These are phyloP conservation scores for Parascotia fuliginaria DNA, from an alignment of 2,888 invertebrate species.

Conservation along the genomic window DNA sequence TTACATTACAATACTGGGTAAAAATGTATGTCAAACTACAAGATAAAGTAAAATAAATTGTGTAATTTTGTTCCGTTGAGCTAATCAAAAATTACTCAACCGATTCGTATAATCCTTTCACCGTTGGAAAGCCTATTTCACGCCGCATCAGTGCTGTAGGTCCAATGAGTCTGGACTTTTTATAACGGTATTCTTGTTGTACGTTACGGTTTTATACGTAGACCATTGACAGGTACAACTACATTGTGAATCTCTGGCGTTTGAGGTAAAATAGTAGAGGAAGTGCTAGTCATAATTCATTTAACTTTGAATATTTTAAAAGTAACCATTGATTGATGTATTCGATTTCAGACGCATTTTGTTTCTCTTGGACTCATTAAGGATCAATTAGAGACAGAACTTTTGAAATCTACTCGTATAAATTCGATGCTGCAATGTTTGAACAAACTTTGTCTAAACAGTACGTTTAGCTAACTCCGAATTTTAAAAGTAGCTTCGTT, in stretches of 20 bases:
- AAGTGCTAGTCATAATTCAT: too few species aligned
- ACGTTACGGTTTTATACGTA: background rate
- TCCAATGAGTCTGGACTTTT: constrained; percentile 6
- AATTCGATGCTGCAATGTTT: too few species aligned
- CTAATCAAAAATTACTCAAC: constrained; percentile 34
- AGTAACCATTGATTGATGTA: too few species aligned
- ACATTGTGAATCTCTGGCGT: background rate
- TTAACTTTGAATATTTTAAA: too few species aligned
- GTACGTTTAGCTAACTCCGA: too few species aligned
- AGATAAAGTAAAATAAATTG: constrained; percentile 16
- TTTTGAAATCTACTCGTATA: too few species aligned
- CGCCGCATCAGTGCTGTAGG: constrained; percentile 25
- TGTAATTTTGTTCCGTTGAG: constrained; percentile 24
- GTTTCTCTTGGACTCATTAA: too few species aligned
- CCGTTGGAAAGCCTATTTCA: constrained; percentile 32
- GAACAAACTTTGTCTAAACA: too few species aligned
- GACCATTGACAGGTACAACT: background rate
- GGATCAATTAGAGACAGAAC: too few species aligned
- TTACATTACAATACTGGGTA: background rate
- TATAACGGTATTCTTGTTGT: constrained; percentile 10
- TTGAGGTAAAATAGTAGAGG: background rate
- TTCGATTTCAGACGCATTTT: too few species aligned
- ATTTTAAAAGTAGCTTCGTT: too few species aligned
- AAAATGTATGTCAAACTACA: constrained; percentile 3
- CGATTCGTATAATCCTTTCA: constrained; percentile 37